These are phyloP conservation scores for Drosophila gunungcola DNA, from an alignment of 1,140 invertebrate genomes.

Conservation along the genomic window DNA sequence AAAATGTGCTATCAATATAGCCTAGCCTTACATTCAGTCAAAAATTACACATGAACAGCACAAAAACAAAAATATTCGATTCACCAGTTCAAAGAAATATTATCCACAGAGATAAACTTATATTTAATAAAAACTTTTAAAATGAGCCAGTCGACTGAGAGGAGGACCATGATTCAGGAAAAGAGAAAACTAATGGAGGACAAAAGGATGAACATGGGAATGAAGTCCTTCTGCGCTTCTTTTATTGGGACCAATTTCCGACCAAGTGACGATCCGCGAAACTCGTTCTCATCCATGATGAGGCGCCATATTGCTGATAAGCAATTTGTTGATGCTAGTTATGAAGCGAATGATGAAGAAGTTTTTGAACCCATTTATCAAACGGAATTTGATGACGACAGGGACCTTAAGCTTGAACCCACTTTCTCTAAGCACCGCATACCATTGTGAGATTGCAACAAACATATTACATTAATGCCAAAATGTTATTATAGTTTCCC, in stretches of 20 bases:
- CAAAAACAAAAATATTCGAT: not conserved
- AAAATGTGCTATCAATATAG: not conserved
- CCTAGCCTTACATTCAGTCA: not conserved
- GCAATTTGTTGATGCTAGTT: not conserved
- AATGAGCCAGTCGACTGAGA: not conserved
- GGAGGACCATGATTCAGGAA: slow-evolving; percentile 1
- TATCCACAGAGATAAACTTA: not conserved
- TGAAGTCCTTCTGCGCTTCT: not conserved
- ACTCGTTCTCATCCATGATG: not conserved
- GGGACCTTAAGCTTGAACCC: not conserved
- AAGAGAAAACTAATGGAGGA: slow-evolving; percentile 5
- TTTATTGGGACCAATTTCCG: not conserved
- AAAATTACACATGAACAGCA: not conserved
- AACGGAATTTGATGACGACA: not conserved
- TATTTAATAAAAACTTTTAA: not conserved
- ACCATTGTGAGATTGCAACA: slow-evolving; percentile 12
- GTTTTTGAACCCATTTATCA: not conserved
- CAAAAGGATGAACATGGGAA: slow-evolving; percentile 10
- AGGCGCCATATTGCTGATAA: slow-evolving; percentile 11
- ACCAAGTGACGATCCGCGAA: not conserved
- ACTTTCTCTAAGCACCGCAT: slow-evolving; percentile 16
- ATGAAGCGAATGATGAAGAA: rapidly evolving
- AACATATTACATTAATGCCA: no score
- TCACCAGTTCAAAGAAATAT: not conserved
- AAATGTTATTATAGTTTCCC: not conserved